A percentile compares a stretch with the other conserved stretches of the same genome.
Conservation (phyloP, 2,113 vertebrate species). For the Dipodomys spectabilis region DNA sequence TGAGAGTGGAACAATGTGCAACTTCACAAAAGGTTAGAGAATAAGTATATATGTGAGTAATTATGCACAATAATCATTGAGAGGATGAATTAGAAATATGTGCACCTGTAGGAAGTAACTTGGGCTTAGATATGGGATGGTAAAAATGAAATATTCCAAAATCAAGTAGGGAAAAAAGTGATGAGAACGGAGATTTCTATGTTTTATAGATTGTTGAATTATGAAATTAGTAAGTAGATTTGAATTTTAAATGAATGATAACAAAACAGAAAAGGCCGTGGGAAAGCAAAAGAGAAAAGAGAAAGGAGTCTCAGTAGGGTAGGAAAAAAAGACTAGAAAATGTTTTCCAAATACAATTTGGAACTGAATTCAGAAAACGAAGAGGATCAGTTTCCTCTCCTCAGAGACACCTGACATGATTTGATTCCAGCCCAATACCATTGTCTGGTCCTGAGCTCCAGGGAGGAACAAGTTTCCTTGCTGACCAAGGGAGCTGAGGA, state of each 20-base stretch:
- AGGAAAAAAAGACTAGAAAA: slow-evolving; percentile 19
- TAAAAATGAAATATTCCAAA: background rate
- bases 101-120: background rate
- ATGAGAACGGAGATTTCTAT: background rate
- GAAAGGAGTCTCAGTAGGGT: background rate
- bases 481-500: background rate
- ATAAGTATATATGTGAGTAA: no score
- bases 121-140: background rate
- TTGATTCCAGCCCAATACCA: slow-evolving; percentile 34
- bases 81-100: no score
- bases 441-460: background rate
- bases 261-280: background rate
- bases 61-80: no score
- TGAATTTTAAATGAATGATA: slow-evolving; percentile 37
- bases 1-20: no score
- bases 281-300: background rate
- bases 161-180: background rate
- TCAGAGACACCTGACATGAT: slow-evolving; percentile 49
- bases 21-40: no score
- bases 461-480: slow-evolving; percentile 32
- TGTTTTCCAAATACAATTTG: background rate
- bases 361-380: slow-evolving; percentile 21
- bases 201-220: slow-evolving; percentile 38
- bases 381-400: background rate
- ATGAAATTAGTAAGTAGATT: slow-evolving; percentile 51